Base-by-base conservation (phyloP, 2,113 vertebrate genomes). In the Phrynosoma platyrhinos region DNA sequence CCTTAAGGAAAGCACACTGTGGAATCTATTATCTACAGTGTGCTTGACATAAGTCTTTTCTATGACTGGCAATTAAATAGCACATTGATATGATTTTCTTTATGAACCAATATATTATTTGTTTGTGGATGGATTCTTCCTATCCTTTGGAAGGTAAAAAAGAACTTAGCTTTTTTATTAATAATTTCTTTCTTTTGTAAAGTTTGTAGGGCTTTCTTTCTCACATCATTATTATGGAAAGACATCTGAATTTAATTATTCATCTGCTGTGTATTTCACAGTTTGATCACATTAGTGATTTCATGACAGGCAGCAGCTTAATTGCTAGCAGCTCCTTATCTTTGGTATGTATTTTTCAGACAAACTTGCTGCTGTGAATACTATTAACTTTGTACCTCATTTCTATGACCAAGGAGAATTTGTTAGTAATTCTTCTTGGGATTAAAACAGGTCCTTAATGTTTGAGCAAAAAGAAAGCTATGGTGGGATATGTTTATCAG, bases 171-270 rank as follows among this genome's bases (percentile, higher is more conserved):
- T 84, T 21, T n/a, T 62, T 52, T 40, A 78, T 30, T 62, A 62
- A 62, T 16, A 62, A 89, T 9, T 30, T 85, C 68, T 25, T 85
- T 80, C 40, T 25, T 91, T 85, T 82, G 71, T 79, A 85, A 87
- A 91, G 16, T 76, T 87, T 91, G 66, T 64, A 83, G n/a, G 36
- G 84, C 25, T 82, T 92, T n/a, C 86, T 68, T 52, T 93, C 77
- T 86, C 47, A 62, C 58, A 36, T 81, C 89, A 84, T 87, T 89
- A 90, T 85, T 89, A 90, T 85, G 3, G 5, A 68, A 90, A 89
- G 68, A 92, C 89, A 91, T 89, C 90, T 94, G 90, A 83, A 94
- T 94, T 94, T 93, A 95, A 93, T 95, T 94, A 95, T 90, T 93
- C 9, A 95, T 88, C 71, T 52, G 76, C n/a, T 84, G 42, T 47